Base-by-base conservation (phyloP, 2,888 invertebrate genomes). In the Acrocera orbiculus region DNA sequence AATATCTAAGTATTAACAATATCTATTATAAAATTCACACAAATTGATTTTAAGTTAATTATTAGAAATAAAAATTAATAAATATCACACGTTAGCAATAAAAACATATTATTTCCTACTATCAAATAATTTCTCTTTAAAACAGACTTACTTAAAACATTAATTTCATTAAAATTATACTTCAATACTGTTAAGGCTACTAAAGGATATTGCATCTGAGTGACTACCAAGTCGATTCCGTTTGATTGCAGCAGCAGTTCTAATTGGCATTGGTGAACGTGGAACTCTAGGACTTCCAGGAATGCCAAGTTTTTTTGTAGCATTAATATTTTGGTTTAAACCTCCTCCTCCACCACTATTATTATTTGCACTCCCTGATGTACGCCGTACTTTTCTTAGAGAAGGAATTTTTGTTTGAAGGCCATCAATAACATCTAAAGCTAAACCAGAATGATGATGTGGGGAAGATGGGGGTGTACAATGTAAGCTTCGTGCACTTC, bases 111-210 rank as follows among this genome's bases (percentile, higher is more conserved):
- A n/a, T n/a, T n/a, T n/a, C n/a, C n/a, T n/a, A n/a, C n/a, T n/a
- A n/a, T n/a, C n/a, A n/a, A n/a, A n/a, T n/a, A n/a, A n/a, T n/a
- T n/a, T n/a, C n/a, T n/a, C n/a, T n/a, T n/a, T n/a, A n/a, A n/a
- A n/a, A n/a, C n/a, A n/a, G n/a, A n/a, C n/a, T n/a, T n/a, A n/a
- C n/a, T n/a, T n/a, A n/a, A n/a, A n/a, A n/a, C n/a, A n/a, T n/a
- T n/a, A n/a, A n/a, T n/a, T n/a, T n/a, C n/a, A n/a, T n/a, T n/a
- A n/a, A n/a, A n/a, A n/a, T 35, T 40, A 44, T 3, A 61, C 61
- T 47, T 61, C 61, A 54, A 61, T 61, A 54, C 61, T 61, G 53
- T 61, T 61, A 24, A 61, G 50, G 46, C 60, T 61, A 38, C 60
- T 60, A 32, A 59, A 58, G 8, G 61, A 61, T 38, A 61, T 58